Evolutionary conservation across 2,888 invertebrate genomes (phyloP), one percentile per base, ranked within the genome.

Genomic region (Idaea straminata): DNA sequence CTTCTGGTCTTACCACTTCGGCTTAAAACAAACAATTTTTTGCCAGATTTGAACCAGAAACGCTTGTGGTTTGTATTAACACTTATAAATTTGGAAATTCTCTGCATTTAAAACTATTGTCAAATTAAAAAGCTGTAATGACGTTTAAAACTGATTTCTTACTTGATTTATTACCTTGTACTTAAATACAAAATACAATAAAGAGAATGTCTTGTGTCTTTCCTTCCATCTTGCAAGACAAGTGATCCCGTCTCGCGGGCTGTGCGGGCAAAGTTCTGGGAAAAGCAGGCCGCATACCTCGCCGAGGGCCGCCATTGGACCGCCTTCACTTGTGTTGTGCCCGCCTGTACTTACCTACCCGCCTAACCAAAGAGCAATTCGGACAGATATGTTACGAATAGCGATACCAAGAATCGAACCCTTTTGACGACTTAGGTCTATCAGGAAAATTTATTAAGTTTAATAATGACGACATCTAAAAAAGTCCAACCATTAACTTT

Each of bases 261-360:
- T 72, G 74, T 47, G 13, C 69, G 72, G 71, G 79, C 82, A 80
- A 82, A 86, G 83, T 91, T 91, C 91, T 90, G 86, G 88, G 91
- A 92, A 89, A 91, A 91, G 88, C 87, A 84, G 88, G 85, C 89
- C 88, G 91, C 92, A 92, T 92, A 87, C 92, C 92, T 71, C 82
- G 80, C 78, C 76, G 76, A 74, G 83, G 72, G 77, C 74, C 69
- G 82, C 83, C 74, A 91, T 91, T 90, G 90, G 91, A 74, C 79
- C 79, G 81, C 76, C 71, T 77, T 71, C 72, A 76, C 75, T 76
- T 77, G 71, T 72, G 71, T 47, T 47, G 47, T 47, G 47, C 47
- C 47, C 47, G 47, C 47, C 47, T 15, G 16, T 57, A 63, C n/a
- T 10, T 25, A 25, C n/a, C 47, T 25, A 25, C n/a, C 47, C 57